phyloP scores from a whole-genome alignment of 92 coral and sea anemone genomes.

The Epizoanthus scotinus region DNA sequence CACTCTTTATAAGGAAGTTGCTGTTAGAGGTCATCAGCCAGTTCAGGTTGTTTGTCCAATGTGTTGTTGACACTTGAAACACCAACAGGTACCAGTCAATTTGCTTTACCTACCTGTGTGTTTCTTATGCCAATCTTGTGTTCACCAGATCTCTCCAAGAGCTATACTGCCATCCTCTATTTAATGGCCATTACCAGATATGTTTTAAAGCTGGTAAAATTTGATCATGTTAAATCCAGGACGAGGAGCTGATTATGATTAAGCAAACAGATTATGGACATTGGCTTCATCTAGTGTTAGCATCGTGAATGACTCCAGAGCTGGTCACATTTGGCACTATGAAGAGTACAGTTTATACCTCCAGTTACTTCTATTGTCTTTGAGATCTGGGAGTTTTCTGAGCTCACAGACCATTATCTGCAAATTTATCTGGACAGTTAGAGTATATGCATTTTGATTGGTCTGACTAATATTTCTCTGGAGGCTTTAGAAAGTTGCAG shows the following conservation, averaged over 20 bases:
- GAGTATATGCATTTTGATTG: background rate
- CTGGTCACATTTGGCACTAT: background rate
- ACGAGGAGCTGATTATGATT: background rate
- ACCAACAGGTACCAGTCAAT: constrained; percentile 55
- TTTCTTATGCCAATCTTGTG: too few relatives aligned
- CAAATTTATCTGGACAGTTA: background rate
- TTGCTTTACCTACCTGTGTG: constrained; percentile 5
- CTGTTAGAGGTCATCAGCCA: constrained; percentile 12
- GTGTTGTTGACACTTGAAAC: background rate
- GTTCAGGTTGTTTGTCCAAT: constrained; percentile 16
- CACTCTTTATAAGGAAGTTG: constrained; percentile 5
- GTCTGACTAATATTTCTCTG: background rate
- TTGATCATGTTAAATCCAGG: background rate
- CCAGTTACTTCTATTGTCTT: background rate
- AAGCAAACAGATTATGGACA: background rate
- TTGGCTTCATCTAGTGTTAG: background rate
- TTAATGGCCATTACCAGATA: background rate
- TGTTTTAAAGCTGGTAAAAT: background rate
- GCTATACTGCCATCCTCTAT: background rate
- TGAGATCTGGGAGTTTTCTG: background rate
- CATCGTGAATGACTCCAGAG: background rate
- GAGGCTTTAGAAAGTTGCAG: background rate
- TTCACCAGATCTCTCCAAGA: background rate
- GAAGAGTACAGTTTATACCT: background rate
- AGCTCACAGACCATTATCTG: background rate